Evolutionary conservation across 2,888 invertebrate genomes (phyloP), one percentile per base, ranked within the genome.

Genomic region (Gryllus longicercus): DNA sequence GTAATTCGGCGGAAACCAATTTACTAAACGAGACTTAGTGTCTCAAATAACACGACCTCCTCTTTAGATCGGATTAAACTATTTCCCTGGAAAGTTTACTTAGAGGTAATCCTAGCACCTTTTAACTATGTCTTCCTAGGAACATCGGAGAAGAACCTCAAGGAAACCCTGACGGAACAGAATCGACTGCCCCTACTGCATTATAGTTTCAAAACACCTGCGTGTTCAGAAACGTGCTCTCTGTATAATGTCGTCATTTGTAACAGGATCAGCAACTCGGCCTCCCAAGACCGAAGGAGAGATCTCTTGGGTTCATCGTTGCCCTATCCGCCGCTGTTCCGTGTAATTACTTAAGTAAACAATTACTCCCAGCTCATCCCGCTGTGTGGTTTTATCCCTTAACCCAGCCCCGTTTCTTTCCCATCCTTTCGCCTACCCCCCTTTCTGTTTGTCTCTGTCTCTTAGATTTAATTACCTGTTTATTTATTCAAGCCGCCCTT

Each of bases 301-400:
- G 16, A 3, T 63, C 16, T 63, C n/a, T 5, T 63, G 63, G 14
- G 63, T 14, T 18, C 63, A 63, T n/a, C 8, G 16, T 63, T 8
- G 14, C 63, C 12, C 63, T 63, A 18, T 14, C 63, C 16, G n/a
- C 14, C 63, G 63, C 4, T 63, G 63, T 63, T 63, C 63, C 63
- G 63, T 63, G 63, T 63, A 63, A 63, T 63, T 63, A 63, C 63
- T 63, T 63, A 63, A 63, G 63, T 63, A 63, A 63, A 63, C 16
- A 38, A 38, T 38, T 38, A 38, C 38, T 38, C 38, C 8, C 38
- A 38, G 38, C 38, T 38, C 38, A 38, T 38, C 38, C 38, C 38
- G 38, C 38, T 38, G 38, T 38, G 38, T 38, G 38, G 38, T 38
- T 38, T 38, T 38, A 38, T 38, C 38, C 38, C 38, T 38, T 5